Conservation (phyloP, 2,888 invertebrate species). For the Ernsta delagoae region DNA sequence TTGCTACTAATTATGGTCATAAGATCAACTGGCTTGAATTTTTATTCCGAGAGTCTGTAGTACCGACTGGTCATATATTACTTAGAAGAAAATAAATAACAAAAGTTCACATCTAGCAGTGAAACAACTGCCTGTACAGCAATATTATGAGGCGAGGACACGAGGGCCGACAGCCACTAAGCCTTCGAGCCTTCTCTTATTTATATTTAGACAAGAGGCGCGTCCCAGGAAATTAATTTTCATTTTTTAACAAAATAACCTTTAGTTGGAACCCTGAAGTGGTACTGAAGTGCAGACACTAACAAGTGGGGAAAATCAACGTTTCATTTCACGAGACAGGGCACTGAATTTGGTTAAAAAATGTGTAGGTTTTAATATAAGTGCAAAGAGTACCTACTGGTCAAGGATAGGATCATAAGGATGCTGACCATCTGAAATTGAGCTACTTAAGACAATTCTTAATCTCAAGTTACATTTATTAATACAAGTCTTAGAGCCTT, state of each 20-base stretch:
- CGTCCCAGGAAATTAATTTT: conserved; percentile 60
- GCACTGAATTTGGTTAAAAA: not conserved
- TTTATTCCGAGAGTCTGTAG: no score
- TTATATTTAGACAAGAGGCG: conserved; percentile 59
- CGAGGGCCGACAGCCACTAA: conserved; percentile 72
- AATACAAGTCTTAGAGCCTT: no score
- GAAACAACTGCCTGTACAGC: conserved; percentile 34
- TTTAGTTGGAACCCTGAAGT: conserved; percentile 7
- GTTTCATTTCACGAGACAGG: not conserved
- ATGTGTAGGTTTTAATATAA: no score
- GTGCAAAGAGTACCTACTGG: no score
- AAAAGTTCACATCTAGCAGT: not conserved
- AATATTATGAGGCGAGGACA: conserved; percentile 75
- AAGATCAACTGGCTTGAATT: no score
- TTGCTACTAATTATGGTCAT: no score
- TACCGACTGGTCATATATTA: no score
- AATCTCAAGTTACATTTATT: no score
- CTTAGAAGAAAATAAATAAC: no score
- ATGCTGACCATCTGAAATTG: no score
- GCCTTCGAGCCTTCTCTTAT: conserved; percentile 65
- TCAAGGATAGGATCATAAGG: no score
- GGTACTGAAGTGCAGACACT: not conserved
- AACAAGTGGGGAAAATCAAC: not conserved
- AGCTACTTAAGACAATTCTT: no score
- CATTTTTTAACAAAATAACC: conserved; percentile 46